Conservation (phyloP, 2,888 invertebrate genomes). For the Cataglyphis altisquamis region DNA sequence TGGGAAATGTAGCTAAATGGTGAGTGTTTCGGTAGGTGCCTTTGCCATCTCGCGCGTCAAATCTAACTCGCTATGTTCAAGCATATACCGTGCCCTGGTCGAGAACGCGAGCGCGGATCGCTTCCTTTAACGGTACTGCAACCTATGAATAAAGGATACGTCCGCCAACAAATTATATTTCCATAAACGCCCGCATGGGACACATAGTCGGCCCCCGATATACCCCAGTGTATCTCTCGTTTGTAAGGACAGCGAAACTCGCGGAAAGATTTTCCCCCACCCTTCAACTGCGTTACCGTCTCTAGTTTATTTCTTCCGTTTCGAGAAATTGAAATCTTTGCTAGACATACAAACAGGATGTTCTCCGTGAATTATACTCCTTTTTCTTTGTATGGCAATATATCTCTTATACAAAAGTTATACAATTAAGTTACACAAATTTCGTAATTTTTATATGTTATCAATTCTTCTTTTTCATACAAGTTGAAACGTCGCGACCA, state of each 20-base stretch:
- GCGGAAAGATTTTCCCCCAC: constrained; percentile 23
- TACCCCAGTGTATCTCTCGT: constrained; percentile 24
- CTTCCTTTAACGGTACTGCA: constrained; percentile 62
- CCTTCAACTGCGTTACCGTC: constrained; percentile 23
- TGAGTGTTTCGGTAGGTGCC: constrained; percentile 63
- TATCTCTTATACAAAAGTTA: not conserved
- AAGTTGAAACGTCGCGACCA: not conserved
- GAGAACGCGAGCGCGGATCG: constrained; percentile 42
- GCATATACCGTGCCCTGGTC: constrained; percentile 6
- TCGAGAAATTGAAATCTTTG: constrained; percentile 42
- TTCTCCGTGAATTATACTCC: not conserved
- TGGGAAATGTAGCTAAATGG: constrained; percentile 71
- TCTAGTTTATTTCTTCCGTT: constrained; percentile 25
- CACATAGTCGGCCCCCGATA: constrained; percentile 45
- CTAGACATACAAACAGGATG: not conserved
- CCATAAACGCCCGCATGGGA: constrained; percentile 78
- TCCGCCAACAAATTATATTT: constrained; percentile 78
- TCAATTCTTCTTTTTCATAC: not conserved
- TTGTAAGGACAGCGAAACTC: constrained; percentile 40
- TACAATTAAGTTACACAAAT: not conserved
- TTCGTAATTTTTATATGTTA: not conserved
- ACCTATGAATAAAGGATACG: constrained; percentile 79
- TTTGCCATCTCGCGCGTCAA: constrained; percentile 35
- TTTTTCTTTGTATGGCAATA: not conserved
- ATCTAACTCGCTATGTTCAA: constrained; percentile 41